These are phyloP conservation scores for Scytalopus superciliaris DNA, from an alignment of 2,113 vertebrate genomes.

Conservation along the genomic window DNA sequence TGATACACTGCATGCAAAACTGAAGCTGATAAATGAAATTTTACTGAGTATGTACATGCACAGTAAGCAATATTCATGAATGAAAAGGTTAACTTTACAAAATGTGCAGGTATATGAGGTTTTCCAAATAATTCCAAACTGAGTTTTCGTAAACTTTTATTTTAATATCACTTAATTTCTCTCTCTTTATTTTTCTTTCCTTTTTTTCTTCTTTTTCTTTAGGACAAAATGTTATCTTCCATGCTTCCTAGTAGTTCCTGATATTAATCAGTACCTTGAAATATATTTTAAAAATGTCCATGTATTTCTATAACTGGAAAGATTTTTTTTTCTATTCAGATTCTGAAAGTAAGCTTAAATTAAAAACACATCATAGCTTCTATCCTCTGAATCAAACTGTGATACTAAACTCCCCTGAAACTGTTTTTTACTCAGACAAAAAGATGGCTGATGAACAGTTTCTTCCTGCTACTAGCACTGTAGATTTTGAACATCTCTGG, in stretches of 20 bases:
- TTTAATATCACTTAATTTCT: neutral
- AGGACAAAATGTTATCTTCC: neutral
- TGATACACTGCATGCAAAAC: neutral
- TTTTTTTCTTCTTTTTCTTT: neutral
- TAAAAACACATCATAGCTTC: neutral
- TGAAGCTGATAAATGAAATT: neutral
- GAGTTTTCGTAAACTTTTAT: fast-evolving
- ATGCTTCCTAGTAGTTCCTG: neutral
- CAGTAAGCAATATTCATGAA: neutral
- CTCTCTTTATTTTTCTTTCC: fast-evolving
- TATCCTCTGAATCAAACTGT: neutral
- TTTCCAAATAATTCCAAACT: neutral
- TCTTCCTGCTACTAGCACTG: neutral
- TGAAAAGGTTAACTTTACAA: neutral
- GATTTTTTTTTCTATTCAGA: neutral
- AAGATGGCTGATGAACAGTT: neutral
- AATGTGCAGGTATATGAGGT: neutral
- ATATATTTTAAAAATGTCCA: neutral
- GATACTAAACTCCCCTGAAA: neutral
- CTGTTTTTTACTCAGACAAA: neutral
- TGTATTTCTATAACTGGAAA: neutral
- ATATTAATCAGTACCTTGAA: neutral
- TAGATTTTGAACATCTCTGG: neutral
- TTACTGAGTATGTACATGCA: neutral
- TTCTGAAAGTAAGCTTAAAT: neutral